These are phyloP conservation scores for Blennius ocellaris DNA, from an alignment of 2,113 vertebrate species.

Conservation along the genomic window DNA sequence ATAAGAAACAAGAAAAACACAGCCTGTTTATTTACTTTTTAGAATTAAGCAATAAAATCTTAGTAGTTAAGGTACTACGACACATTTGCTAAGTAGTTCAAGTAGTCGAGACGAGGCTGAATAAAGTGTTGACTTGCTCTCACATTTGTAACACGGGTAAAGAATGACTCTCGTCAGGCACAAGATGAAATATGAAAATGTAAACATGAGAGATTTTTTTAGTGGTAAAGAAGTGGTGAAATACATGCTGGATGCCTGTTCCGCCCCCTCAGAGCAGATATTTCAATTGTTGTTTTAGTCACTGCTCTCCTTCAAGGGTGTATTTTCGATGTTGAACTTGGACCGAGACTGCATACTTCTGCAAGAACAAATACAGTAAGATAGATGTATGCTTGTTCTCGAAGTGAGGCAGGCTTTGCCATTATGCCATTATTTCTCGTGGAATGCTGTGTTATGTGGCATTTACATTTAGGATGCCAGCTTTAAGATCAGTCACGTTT, in stretches of 20 bases:
- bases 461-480: slow-evolving; percentile 29
- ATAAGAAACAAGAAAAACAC: neutral
- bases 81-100: neutral
- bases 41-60: too few species aligned
- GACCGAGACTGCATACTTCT: slow-evolving; percentile 53
- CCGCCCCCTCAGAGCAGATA: slow-evolving; percentile 20
- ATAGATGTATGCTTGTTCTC: slow-evolving; percentile 48
- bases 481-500: slow-evolving; percentile 39
- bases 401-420: slow-evolving; percentile 13
- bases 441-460: slow-evolving; percentile 2
- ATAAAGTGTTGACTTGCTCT: slow-evolving; percentile 31
- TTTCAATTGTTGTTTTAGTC: slow-evolving; percentile 52
- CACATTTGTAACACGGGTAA: neutral
- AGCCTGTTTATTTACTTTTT: too few species aligned
- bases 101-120: slow-evolving; percentile 15
- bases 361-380: slow-evolving; percentile 48
- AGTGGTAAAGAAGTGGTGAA: slow-evolving; percentile 1
- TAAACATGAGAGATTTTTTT: neutral
- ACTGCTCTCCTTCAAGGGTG: slow-evolving; percentile 38
- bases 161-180: neutral
- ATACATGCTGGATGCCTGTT: slow-evolving; percentile 40
- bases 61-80: too few species aligned
- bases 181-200: slow-evolving; percentile 10
- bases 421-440: neutral
- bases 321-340: slow-evolving; percentile 54